Base-by-base conservation (phyloP, 2,113 vertebrate species). In the Butastur rufipennis region DNA sequence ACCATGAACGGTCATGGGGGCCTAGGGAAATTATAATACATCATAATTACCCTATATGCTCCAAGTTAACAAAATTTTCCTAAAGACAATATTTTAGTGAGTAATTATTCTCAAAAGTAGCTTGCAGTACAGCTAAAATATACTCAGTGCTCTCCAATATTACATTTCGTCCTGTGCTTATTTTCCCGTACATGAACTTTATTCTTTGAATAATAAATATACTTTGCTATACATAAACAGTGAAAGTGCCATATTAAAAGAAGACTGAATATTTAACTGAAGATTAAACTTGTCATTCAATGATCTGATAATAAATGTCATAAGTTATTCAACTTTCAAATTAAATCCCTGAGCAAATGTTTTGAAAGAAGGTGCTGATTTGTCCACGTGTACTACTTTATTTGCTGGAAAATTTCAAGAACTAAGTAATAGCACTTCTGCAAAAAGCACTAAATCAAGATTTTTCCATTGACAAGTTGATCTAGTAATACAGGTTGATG, bases 291-390 rank as follows among this genome's bases (percentile, higher is more conserved):
- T 94, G 89, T 80, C 84, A 43, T 65, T 95, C 95, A 85, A 18
- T 43, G 66, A 87, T 65, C 66, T 68, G 62, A 75, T 85, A 85
- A 95, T 91, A 97, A 96, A 93, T 82, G 74, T 71, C 81, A 45
- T 68, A 52, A 87, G 67, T 75, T 83, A 90, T 68, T 93, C 62
- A 45, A 48, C 65, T 90, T 83, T 53, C 67, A 86, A 80, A 93
- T 88, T 50, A 94, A 96, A 86, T 92, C 94, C 52, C 75, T 36
- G n/a, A 88, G 92, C 82, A 95, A 97, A 94, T 66, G 40, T 55
- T 90, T 77, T 81, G 86, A 81, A 87, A 84, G 82, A 67, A 86
- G 79, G 42, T 50, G 81, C 61, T 92, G 88, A 42, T 81, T 71
- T 91, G 55, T 86, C 82, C 34, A 8, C 27, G 59, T 70, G 72